Conservation (phyloP, 1,140 invertebrate genomes). For the Conopomorpha cramerella region DNA sequence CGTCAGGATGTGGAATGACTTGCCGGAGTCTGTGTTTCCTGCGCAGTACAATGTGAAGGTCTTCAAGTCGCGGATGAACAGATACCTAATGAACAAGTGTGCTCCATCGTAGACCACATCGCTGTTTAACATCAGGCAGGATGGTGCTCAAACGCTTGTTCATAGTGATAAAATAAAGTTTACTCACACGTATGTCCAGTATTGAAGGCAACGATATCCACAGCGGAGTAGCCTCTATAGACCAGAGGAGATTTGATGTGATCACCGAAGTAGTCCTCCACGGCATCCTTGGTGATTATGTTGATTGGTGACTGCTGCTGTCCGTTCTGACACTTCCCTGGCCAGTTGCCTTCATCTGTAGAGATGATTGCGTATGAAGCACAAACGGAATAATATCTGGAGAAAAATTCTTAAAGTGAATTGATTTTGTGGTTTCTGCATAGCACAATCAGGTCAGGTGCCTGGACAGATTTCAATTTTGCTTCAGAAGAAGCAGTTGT, state of each 20-base stretch:
- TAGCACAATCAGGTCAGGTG: no score
- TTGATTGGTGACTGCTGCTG: constrained; percentile 37
- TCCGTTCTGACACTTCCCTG: constrained; percentile 23
- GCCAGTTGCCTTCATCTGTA: constrained; percentile 29
- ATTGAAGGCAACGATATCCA: constrained; percentile 19
- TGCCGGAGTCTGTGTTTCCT: neutral
- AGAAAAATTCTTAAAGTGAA: no score
- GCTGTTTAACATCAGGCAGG: neutral
- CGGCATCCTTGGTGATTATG: constrained; percentile 23
- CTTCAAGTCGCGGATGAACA: neutral
- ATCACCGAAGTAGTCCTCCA: constrained; percentile 17
- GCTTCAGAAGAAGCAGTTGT: no score
- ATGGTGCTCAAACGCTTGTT: no score
- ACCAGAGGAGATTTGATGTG: constrained; percentile 29
- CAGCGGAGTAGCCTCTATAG: constrained; percentile 25
- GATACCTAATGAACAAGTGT: neutral
- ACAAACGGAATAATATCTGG: no score
- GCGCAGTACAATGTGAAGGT: neutral
- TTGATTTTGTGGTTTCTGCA: no score
- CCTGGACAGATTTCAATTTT: no score
- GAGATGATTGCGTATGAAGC: no score
- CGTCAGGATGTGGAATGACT: no score
- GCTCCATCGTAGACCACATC: neutral
- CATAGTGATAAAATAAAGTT: no score
- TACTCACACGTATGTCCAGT: constrained; percentile 37